phyloP scores from a whole-genome alignment of 2,113 vertebrate genomes.

The Alethe diademata region DNA sequence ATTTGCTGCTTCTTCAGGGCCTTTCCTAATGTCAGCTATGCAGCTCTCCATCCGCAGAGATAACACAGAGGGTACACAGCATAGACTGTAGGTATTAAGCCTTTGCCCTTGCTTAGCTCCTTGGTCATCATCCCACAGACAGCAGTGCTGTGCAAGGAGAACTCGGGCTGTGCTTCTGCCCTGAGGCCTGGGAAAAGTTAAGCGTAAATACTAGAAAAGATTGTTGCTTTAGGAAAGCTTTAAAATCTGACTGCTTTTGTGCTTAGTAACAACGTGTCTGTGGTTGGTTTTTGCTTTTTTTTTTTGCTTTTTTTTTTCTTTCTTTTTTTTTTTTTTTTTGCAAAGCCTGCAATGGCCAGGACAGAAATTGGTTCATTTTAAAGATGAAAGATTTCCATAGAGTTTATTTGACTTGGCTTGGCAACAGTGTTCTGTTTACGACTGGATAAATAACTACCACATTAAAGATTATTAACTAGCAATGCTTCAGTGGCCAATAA shows the following conservation, averaged over 20 bases:
- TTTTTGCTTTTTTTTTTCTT: not conserved
- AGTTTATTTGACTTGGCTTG: slow-evolving; percentile 27
- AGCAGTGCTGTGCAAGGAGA: not conserved
- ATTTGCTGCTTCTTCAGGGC: not conserved
- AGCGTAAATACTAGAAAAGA: fast-evolving
- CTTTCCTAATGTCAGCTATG: not conserved
- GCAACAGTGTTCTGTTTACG: not conserved
- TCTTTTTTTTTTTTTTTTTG: not conserved
- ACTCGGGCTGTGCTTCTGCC: fast-evolving
- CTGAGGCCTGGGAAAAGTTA: not conserved
- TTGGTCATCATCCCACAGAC: not conserved
- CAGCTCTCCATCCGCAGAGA: not conserved
- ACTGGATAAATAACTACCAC: slow-evolving; percentile 21
- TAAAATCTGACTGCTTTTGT: not conserved
- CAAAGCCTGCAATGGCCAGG: not conserved
- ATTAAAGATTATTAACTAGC: slow-evolving; percentile 31
- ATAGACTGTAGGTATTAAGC: not conserved
- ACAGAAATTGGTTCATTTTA: not conserved
- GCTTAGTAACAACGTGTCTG: not conserved
- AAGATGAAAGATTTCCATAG: not conserved
- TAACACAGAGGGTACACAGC: not conserved
- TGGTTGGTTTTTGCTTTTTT: not conserved
- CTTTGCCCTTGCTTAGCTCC: not conserved
- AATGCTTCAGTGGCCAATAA: slow-evolving; percentile 52
- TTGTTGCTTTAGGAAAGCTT: not conserved